Evolutionary conservation across 1,140 invertebrate species (phyloP).

Genomic region (Drosophila punjabiensis): DNA sequence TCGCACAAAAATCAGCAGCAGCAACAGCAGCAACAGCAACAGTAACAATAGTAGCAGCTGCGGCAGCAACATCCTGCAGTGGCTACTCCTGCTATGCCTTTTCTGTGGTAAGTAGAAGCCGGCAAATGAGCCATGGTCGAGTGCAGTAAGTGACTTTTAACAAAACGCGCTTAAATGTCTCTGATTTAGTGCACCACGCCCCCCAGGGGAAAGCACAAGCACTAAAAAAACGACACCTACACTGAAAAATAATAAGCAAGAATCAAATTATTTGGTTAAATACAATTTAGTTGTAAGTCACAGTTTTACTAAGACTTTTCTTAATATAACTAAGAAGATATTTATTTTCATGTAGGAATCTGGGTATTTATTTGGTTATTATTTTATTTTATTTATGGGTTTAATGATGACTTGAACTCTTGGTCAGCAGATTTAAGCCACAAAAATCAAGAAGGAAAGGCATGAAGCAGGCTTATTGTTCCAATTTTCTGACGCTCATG

Average conservation of each 20-base stretch:
- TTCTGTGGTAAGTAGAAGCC: slow-evolving; percentile 67
- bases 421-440: too few species aligned
- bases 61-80: slow-evolving; percentile 38
- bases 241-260: neutral
- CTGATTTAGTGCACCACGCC: slow-evolving; percentile 70
- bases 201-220: neutral
- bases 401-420: neutral
- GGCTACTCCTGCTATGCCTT: slow-evolving; percentile 61
- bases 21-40: slow-evolving; percentile 19
- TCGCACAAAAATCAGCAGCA: slow-evolving; percentile 35
- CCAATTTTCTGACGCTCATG: neutral
- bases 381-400: neutral
- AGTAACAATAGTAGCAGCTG: slow-evolving; percentile 18
- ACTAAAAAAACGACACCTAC: slow-evolving; percentile 24
- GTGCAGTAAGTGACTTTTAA: slow-evolving; percentile 74
- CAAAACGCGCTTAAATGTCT: slow-evolving; percentile 80
- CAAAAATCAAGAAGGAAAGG: too few species aligned
- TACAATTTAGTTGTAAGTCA: neutral
- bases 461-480: too few species aligned
- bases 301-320: neutral
- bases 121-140: slow-evolving; percentile 68
- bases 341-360: neutral
- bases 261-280: rapidly evolving
- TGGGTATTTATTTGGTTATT: neutral
- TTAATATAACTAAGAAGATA: neutral